Conservation (phyloP, 2,797 vertebrate genomes). For the Tiaroga cobitis region DNA sequence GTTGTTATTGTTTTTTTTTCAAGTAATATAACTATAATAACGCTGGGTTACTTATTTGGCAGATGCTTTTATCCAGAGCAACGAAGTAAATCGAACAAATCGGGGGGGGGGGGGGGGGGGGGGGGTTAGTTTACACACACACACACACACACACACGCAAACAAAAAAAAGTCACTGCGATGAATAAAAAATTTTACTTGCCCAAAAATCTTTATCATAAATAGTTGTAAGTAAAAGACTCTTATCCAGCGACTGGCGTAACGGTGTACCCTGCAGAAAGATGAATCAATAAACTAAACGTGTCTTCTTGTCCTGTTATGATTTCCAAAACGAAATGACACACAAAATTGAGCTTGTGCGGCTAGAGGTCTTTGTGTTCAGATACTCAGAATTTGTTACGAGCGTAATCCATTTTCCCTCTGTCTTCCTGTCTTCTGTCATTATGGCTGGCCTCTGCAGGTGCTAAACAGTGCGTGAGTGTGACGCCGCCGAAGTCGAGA, state of each 20-base stretch:
- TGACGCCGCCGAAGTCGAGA: constrained; percentile 1
- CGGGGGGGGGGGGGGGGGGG: too few relatives aligned
- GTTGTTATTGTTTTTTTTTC: too few relatives aligned
- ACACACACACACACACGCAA: too few relatives aligned
- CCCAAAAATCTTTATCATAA: background rate
- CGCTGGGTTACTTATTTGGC: too few relatives aligned
- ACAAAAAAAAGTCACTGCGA: background rate
- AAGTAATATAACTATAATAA: too few relatives aligned
- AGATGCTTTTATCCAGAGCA: too few relatives aligned
- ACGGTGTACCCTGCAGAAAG: background rate
- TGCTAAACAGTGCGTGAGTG: background rate
- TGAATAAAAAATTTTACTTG: background rate
- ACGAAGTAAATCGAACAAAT: too few relatives aligned
- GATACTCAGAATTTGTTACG: background rate
- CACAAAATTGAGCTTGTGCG: background rate
- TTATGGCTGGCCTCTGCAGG: constrained; percentile 21
- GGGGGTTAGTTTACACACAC: too few relatives aligned
- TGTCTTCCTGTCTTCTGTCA: background rate
- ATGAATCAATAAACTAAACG: background rate
- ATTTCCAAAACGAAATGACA: background rate
- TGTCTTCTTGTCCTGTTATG: too few relatives aligned
- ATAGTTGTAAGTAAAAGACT: background rate
- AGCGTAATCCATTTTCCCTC: background rate
- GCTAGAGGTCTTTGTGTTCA: background rate
- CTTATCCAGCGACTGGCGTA: background rate